Evolutionary conservation across 1,140 invertebrate species (phyloP), one percentile per base, ranked within the genome.

Genomic region (Plutomurus gul): DNA sequence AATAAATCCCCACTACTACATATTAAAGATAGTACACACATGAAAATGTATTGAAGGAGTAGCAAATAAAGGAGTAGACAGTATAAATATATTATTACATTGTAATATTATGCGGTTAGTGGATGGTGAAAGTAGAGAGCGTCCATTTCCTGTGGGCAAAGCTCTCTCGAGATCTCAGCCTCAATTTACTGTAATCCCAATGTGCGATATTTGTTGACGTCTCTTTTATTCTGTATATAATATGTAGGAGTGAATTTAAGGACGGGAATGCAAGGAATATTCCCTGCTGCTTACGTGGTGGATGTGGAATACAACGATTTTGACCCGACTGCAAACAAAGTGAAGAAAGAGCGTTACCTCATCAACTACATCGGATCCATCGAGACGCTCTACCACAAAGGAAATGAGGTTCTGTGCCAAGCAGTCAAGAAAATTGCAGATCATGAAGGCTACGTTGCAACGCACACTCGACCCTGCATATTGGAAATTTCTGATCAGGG

Each of bases 301-400:
- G 96, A 99, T 85, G 92, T 98, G 86, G 95, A 98, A 83, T 97
- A 98, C 87, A 95, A 93, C 85, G 95, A 96, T 83, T 96, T 96
- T 85, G 95, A 97, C 88, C 93, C 95, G 36, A 90, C 92, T 78
- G 92, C 91, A 84, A 91, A 93, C 80, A 92, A 95, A 88, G 92
- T 95, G 22, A 92, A 95, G 86, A 89, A 94, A 81, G 94, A 96
- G 86, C 88, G 95, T 84, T 99, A 96, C 87, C 90, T 97, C 65
- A 88, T 99, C 83, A 94, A 95, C 84, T 98, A 98, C 86, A 90
- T 99, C 83, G 97, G 97, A 0, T 98, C 96, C 1, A 94, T 99
- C 43, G 97, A 99, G 87, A 97, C 97, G 0, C 89, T 93, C 77
- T 92, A 93, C 81, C 96, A 98, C 87, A 99, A 98, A 88, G 97